Evolutionary conservation across 2,888 invertebrate species (phyloP).

Genomic region (Myopa testacea): DNA sequence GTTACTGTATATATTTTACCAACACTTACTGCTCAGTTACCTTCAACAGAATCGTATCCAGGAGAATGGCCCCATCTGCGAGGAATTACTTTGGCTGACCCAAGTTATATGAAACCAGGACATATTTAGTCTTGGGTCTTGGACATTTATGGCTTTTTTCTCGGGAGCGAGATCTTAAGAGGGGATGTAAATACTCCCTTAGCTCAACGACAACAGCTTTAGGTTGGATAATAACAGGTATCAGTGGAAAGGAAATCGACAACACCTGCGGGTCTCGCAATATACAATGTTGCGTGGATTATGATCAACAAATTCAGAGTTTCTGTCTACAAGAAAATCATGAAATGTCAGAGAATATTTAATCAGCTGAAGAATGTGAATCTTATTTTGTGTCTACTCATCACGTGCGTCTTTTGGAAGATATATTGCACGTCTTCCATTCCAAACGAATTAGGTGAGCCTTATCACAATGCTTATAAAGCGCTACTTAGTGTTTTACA

Average conservation of each 20-base stretch:
- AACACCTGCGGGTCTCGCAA: background rate
- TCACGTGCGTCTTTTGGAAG: background rate
- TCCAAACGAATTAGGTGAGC: slow-evolving; percentile 25
- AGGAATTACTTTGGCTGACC: background rate
- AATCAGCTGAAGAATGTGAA: slow-evolving; percentile 35
- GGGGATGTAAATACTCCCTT: no score
- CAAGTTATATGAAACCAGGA: background rate
- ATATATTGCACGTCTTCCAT: slow-evolving; percentile 21
- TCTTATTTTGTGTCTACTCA: slow-evolving; percentile 24
- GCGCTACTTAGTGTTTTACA: slow-evolving; percentile 26
- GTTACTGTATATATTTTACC: background rate
- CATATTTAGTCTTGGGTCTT: background rate
- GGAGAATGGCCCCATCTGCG: background rate
- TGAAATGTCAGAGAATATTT: background rate
- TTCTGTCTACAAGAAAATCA: slow-evolving; percentile 34
- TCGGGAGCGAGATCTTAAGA: no score
- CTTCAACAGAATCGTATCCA: background rate
- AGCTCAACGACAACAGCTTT: no score
- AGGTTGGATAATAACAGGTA: no score
- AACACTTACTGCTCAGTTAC: slow-evolving; percentile 10
- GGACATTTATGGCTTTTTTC: background rate
- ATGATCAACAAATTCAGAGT: slow-evolving; percentile 3
- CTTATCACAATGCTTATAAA: slow-evolving; percentile 26
- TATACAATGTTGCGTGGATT: background rate
- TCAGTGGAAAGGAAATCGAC: background rate